Conservation (phyloP, 1,140 invertebrate genomes). For the Papilio helenus region DNA sequence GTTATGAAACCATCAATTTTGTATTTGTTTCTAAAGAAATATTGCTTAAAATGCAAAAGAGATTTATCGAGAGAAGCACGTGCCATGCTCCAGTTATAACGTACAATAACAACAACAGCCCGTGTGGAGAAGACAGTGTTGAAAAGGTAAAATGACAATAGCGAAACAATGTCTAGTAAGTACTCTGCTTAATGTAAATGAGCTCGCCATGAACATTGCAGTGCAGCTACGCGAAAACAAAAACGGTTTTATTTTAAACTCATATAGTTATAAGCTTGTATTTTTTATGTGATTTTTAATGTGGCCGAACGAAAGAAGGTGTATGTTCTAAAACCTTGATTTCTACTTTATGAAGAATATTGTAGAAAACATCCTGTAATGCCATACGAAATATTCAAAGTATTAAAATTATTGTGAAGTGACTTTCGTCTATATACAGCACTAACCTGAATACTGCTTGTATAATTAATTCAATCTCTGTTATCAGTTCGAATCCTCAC, state of each 20-base stretch:
- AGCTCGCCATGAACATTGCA: slow-evolving; percentile 2
- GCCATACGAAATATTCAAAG: no score
- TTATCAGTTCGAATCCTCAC: no score
- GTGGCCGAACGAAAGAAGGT: no score
- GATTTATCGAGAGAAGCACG: slow-evolving; percentile 20
- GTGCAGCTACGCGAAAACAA: slow-evolving; percentile 2
- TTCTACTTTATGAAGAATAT: no score
- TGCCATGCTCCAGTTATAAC: slow-evolving; percentile 36
- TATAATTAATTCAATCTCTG: no score
- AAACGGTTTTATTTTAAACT: background rate
- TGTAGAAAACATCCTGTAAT: no score
- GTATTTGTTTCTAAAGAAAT: background rate
- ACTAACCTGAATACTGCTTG: no score
- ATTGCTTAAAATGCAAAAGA: slow-evolving; percentile 2
- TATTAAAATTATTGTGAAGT: no score
- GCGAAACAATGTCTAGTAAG: slow-evolving; percentile 20
- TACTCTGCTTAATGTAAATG: slow-evolving; percentile 16
- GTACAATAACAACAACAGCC: slow-evolving; percentile 26
- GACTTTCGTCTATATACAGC: no score
- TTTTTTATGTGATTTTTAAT: no score
- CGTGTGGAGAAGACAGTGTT: slow-evolving; percentile 25
- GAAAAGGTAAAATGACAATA: slow-evolving; percentile 33
- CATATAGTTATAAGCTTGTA: no score
- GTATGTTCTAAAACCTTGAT: no score
- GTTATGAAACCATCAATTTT: background rate